Base-by-base conservation (phyloP, 1,140 invertebrate species). In the Colletes gigas region DNA sequence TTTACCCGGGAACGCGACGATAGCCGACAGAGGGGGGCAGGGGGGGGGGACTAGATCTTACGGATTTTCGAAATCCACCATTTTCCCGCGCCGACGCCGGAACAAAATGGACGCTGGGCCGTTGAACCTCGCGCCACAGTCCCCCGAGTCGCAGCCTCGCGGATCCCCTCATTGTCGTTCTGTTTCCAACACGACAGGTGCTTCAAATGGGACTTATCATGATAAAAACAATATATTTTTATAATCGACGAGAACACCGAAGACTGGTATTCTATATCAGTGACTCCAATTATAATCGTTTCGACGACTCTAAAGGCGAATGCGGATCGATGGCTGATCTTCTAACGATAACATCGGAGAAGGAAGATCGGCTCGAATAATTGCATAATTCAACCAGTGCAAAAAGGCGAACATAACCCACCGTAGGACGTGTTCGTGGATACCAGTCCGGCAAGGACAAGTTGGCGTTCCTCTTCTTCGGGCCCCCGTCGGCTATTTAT, bases 401-500 rank as follows among this genome's bases (percentile, higher is more conserved):
- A 57, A 47, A 67, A 39, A 52, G 14, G 59, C 30, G 57, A 70
- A 63, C n/a, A 63, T 44, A 65, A 55, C 41, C 17, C 47, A 52
- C 50, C 21, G 41, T 30, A n/a, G 60, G 60, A 52, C 44, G n/a
- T 15, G 14, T 4, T 10, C 47, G 8, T 6, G 69, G 41, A 79
- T 60, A 71, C 44, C 67, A 71, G 67, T 78, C 57, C 21, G n/a
- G 52, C 59, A 44, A 54, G 68, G 62, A 71, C 77, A 14, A n/a
- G 67, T 47, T 10, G 39, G 65, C 30, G 39, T 50, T 60, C 57
- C 47, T 78, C 67, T 78, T 78, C 76, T 21, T 54, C 67, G 41
- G 67, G 30, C 30, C 19, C 60, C 10, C 50, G 55, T 12, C 44
- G 19, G 74, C 62, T 83, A 86, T 86, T 83, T 83, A 83, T 83